Evolutionary conservation across 2,888 invertebrate species (phyloP), one percentile per base, ranked within the genome.

Genomic region (Homarus gammarus): DNA sequence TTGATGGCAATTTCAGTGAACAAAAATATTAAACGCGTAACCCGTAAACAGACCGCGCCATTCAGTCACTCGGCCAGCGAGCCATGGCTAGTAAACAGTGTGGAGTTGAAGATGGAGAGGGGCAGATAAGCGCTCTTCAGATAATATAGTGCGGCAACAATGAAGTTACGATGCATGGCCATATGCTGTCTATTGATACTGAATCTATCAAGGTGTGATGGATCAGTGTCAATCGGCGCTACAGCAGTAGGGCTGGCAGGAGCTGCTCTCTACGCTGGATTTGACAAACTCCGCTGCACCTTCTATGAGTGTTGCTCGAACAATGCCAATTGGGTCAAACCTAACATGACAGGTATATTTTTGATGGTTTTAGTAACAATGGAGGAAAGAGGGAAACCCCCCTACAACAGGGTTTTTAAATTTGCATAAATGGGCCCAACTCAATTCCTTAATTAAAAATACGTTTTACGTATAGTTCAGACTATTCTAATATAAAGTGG

Each of bases 301-400:
- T 88, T 88, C 51, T 88, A 90, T 15, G 90, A 90, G 49, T 90
- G 90, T 36, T 90, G 90, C 22, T 56, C 61, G 6, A 31, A 68
- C 22, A 72, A 38, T 3, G 18, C 78, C 6, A 49, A 83, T 3
- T 90, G 90, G 90, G 79, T 84, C 68, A 70, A 73, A 15, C 79
- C 84, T 27, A 87, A 90, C 49, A 61, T 84, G 22, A 68, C 88
- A 68, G 86, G 86, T 86, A 22, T n/a, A n/a, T n/a, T n/a, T n/a
- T n/a, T n/a, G n/a, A n/a, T n/a, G n/a, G 38, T 8, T 73, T 33
- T 8, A 27, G 22, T 64, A 64, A 64, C 27, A 27, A 10, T 64
- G 27, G 12, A 15, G 12, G 56, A 56, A 15, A 56, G 56, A 15
- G 56, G 18, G 56, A 12, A 18, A 56, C 56, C 18, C 18, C 15